phyloP scores from a whole-genome alignment of 2,888 invertebrate species.

The Epinotia bilunana region DNA sequence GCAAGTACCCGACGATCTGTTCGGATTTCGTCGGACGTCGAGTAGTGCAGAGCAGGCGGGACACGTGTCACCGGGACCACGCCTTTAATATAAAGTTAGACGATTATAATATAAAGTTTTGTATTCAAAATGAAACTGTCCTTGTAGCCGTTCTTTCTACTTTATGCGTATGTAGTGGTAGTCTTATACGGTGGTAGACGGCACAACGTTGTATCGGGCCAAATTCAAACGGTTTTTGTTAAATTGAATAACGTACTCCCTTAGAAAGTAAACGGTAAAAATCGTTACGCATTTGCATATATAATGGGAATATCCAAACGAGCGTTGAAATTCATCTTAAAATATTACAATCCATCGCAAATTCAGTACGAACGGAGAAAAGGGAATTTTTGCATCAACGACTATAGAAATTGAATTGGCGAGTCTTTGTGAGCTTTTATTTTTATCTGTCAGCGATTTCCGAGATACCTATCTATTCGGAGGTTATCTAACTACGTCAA shows the following conservation, averaged over 20 bases:
- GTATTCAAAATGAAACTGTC: too few relatives aligned
- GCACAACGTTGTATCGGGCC: neutral
- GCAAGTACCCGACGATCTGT: too few relatives aligned
- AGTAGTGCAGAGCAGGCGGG: too few relatives aligned
- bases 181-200: too few relatives aligned
- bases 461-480: slow-evolving; percentile 20
- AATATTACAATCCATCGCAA: slow-evolving; percentile 43
- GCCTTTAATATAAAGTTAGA: too few relatives aligned
- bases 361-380: slow-evolving; percentile 40
- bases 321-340: slow-evolving; percentile 42
- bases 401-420: slow-evolving; percentile 61
- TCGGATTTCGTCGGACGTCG: too few relatives aligned
- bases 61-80: too few relatives aligned
- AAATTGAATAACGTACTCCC: slow-evolving; percentile 30
- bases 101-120: too few relatives aligned
- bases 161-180: too few relatives aligned
- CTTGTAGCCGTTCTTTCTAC: too few relatives aligned
- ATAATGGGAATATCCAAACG: slow-evolving; percentile 36
- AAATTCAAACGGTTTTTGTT: slow-evolving; percentile 12
- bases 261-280: slow-evolving; percentile 24
- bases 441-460: slow-evolving; percentile 43
- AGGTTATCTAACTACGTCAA: slow-evolving; percentile 21
- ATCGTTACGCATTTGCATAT: slow-evolving; percentile 35
- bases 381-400: slow-evolving; percentile 62
- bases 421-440: slow-evolving; percentile 39